Conservation (phyloP, 2,113 vertebrate genomes). For the Crotalus tigris region DNA sequence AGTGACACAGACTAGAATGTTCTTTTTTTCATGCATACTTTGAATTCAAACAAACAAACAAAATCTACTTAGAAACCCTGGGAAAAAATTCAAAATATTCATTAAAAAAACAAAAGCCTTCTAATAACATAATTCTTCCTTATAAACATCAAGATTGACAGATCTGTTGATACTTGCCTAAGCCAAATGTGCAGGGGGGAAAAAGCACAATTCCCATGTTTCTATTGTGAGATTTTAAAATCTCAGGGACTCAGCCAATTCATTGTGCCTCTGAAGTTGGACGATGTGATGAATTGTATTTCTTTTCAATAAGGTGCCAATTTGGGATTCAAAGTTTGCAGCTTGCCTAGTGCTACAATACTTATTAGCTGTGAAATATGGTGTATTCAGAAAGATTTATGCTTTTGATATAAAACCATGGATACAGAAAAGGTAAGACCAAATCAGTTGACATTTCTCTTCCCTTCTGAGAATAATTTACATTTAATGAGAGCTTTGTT, state of each 20-base stretch:
- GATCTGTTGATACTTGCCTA: neutral
- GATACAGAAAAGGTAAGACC: conserved; percentile 27
- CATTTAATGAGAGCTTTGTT: conserved; percentile 27
- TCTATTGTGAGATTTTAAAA: neutral
- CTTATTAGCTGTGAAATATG: conserved; percentile 3
- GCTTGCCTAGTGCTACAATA: too few relatives aligned
- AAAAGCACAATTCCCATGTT: conserved; percentile 5
- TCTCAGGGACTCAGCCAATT: neutral
- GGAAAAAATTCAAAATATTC: neutral
- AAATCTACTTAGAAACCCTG: neutral
- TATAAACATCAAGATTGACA: neutral
- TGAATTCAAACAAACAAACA: neutral
- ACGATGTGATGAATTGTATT: neutral
- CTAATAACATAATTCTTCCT: neutral
- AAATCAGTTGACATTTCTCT: conserved; percentile 18
- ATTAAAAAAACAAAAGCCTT: neutral
- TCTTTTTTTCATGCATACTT: neutral
- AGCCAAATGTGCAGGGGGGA: neutral
- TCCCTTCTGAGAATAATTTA: conserved; percentile 33
- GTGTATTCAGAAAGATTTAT: conserved; percentile 32
- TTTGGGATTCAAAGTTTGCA: conserved; percentile 12
- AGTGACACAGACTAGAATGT: neutral
- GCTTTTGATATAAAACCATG: conserved; percentile 33
- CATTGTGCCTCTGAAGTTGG: neutral
- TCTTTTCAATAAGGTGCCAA: neutral